These are phyloP conservation scores for Actinopyga echinites DNA, from an alignment of 53 echinoderm and acorn worm genomes.

Conservation along the genomic window DNA sequence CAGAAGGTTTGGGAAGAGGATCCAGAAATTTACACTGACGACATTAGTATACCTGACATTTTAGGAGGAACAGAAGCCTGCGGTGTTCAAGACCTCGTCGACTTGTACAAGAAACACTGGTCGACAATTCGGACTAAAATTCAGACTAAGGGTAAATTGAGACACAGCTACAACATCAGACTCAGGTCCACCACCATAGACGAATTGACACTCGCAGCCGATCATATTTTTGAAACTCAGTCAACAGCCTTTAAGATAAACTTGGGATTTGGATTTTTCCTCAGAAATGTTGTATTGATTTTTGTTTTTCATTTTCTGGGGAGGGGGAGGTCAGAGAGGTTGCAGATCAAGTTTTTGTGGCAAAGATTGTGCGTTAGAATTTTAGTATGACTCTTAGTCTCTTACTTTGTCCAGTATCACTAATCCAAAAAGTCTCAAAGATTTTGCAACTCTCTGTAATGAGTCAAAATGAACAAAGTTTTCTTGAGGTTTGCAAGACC, in stretches of 20 bases:
- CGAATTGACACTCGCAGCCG: not conserved
- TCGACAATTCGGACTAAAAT: not conserved
- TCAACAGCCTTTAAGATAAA: slow-evolving; percentile 29
- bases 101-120: not conserved
- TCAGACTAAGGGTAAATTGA: not conserved
- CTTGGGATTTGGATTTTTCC: slow-evolving; percentile 27
- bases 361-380: too few relatives aligned
- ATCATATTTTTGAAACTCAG: slow-evolving; percentile 21
- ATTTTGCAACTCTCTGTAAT: too few relatives aligned
- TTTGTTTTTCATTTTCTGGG: not conserved
- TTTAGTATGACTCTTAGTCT: slow-evolving; percentile 4
- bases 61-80: not conserved
- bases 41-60: not conserved
- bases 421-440: too few relatives aligned
- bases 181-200: not conserved
- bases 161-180: slow-evolving; percentile 23
- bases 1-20: not conserved
- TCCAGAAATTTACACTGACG: not conserved
- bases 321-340: too few relatives aligned
- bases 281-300: not conserved
- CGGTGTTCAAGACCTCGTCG: not conserved
- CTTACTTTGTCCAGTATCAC: not conserved
- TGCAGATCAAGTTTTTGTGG: too few relatives aligned
- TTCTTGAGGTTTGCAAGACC: too few relatives aligned
- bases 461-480: too few relatives aligned